A percentile compares a stretch with the other conserved stretches of the same genome.
Evolutionary conservation across 2,797 vertebrate genomes (phyloP).

Genomic region (Distichodus sexfasciatus): DNA sequence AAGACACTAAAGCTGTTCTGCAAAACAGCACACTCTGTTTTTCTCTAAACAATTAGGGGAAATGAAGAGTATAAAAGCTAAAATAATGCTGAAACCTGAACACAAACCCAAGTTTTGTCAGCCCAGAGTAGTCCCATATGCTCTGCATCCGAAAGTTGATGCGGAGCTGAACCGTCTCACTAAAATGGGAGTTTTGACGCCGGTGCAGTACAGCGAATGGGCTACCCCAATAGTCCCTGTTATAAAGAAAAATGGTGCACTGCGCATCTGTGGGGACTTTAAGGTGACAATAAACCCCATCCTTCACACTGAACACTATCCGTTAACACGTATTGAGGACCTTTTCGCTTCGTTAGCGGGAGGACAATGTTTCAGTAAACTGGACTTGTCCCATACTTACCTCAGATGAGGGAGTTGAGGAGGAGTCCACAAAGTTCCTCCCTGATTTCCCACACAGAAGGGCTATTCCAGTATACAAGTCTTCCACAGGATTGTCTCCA

Average conservation of each 20-base stretch:
- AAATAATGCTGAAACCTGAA: background rate
- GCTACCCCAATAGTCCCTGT: background rate
- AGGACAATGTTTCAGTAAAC: background rate
- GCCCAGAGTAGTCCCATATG: background rate
- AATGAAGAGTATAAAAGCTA: background rate
- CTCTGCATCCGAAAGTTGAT: background rate
- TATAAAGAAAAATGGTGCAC: background rate
- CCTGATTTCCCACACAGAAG: background rate
- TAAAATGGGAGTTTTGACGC: background rate
- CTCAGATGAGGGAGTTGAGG: no score
- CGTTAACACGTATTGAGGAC: background rate
- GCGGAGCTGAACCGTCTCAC: background rate
- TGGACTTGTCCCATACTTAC: no score
- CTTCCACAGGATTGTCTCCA: background rate
- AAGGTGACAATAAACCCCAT: background rate
- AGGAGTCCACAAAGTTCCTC: background rate
- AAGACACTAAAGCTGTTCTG: background rate
- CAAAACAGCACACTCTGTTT: background rate
- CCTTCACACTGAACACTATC: background rate
- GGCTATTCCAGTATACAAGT: background rate
- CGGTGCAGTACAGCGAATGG: slow-evolving; percentile 8
- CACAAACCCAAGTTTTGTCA: slow-evolving; percentile 12
- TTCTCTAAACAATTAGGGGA: background rate
- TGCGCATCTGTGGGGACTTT: slow-evolving; percentile 8
- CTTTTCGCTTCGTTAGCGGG: background rate